Conservation (phyloP, 2,888 invertebrate species). For the Andrena bucephala region DNA sequence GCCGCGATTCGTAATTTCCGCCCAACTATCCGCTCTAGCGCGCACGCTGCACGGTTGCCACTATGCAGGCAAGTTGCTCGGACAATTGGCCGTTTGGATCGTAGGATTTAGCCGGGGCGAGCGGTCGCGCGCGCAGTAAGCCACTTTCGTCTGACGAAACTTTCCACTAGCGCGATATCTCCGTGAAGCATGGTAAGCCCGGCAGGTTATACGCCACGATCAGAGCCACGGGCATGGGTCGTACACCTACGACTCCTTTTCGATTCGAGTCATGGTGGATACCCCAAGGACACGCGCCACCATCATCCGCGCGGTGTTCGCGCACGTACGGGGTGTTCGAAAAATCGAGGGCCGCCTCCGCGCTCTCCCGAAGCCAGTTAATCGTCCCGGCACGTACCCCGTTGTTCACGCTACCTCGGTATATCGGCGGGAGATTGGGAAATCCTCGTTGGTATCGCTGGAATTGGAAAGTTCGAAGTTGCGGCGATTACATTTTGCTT, state of each 20-base stretch:
- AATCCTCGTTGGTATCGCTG: neutral
- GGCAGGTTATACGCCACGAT: conserved; percentile 64
- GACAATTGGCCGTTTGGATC: conserved; percentile 43
- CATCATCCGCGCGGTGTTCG: conserved; percentile 52
- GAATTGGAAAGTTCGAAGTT: conserved; percentile 6
- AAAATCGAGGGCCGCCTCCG: conserved; percentile 9
- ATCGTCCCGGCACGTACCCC: neutral
- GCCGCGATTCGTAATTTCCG: conserved; percentile 14
- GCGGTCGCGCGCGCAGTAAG: conserved; percentile 50
- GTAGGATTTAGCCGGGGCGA: conserved; percentile 36
- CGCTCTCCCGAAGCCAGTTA: neutral
- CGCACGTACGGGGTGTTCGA: conserved; percentile 51
- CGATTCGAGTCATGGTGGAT: conserved; percentile 73
- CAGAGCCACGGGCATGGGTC: conserved; percentile 65
- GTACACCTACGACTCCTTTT: conserved; percentile 71
- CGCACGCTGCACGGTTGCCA: conserved; percentile 8
- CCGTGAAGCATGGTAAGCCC: conserved; percentile 63
- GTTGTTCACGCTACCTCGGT: neutral
- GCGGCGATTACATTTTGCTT: neutral
- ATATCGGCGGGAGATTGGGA: neutral
- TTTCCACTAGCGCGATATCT: conserved; percentile 70
- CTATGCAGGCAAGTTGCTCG: conserved; percentile 35
- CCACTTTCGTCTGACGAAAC: conserved; percentile 69
- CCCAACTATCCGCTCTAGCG: conserved; percentile 19
- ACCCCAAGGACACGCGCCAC: conserved; percentile 66